Evolutionary conservation across 2,113 vertebrate species (phyloP).

Genomic region (Macheiramphus alcinus): DNA sequence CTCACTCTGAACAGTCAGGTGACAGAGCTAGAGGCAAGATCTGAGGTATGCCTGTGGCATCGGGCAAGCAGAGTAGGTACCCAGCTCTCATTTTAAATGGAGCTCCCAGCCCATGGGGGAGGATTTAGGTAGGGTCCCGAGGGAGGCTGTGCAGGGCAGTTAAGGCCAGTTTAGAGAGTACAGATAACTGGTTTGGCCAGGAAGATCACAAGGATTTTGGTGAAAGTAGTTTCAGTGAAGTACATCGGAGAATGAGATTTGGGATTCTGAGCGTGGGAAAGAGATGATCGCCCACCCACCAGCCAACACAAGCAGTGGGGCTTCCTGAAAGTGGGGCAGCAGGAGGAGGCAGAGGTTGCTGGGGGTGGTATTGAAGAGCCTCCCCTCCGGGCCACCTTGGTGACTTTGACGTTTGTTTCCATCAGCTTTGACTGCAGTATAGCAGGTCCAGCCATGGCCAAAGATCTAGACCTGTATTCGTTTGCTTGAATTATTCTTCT

Average conservation of each 20-base stretch:
- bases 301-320: accelerated
- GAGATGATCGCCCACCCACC: not conserved
- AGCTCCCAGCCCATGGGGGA: not conserved
- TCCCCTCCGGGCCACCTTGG: not conserved
- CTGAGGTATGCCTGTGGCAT: accelerated
- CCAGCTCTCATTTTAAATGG: not conserved
- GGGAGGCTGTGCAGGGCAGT: not conserved
- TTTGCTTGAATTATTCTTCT: too few species aligned
- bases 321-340: not conserved
- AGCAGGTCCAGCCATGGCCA: not conserved
- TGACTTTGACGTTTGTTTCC: accelerated
- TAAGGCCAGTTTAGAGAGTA: not conserved
- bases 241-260: too few species aligned
- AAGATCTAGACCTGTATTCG: not conserved
- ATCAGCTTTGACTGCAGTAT: not conserved
- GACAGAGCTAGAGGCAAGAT: not conserved
- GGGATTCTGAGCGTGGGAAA: not conserved
- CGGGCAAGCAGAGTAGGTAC: not conserved
- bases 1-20: not conserved
- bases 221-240: not conserved
- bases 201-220: not conserved
- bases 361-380: not conserved
- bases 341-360: not conserved
- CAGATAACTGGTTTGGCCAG: not conserved
- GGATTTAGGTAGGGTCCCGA: too few species aligned